phyloP scores from a whole-genome alignment of 2,797 vertebrate genomes.

The Chlorospingus semifuscus region DNA sequence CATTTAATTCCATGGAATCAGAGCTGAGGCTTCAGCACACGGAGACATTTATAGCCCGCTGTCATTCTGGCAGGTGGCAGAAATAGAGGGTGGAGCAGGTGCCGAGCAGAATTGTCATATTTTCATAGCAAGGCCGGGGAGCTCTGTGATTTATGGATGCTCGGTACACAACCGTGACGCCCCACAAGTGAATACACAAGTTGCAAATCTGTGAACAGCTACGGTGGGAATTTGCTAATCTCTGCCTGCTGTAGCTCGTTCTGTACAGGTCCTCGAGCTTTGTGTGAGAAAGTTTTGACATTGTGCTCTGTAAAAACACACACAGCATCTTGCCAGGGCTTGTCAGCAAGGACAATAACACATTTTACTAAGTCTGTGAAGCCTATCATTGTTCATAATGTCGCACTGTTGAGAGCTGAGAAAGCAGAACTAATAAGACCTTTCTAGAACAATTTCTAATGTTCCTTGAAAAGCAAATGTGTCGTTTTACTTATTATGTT shows the following conservation, averaged over 20 bases:
- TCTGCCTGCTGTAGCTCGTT: neutral
- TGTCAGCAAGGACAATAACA: conserved; percentile 17
- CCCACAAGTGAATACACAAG: conserved; percentile 15
- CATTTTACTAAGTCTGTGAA: conserved; percentile 43
- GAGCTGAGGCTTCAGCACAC: neutral
- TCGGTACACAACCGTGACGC: neutral
- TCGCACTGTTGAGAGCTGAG: conserved; percentile 28
- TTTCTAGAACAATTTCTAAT: conserved; percentile 14
- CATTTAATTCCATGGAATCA: conserved; percentile 49
- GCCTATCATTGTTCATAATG: conserved; percentile 35
- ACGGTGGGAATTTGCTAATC: neutral
- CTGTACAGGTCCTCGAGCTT: neutral
- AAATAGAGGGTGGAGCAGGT: conserved; percentile 42
- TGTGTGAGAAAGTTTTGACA: neutral
- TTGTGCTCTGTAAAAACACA: neutral
- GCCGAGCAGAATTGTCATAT: conserved; percentile 31
- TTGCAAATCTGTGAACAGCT: conserved; percentile 20
- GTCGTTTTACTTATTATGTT: neutral
- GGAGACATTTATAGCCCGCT: conserved; percentile 17
- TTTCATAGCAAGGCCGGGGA: conserved; percentile 29
- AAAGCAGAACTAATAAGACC: conserved; percentile 56
- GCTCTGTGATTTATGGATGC: conserved; percentile 16
- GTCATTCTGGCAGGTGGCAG: conserved; percentile 47
- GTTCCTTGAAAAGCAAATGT: conserved; percentile 13
- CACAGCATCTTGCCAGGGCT: neutral